Evolutionary conservation across 2,113 vertebrate species (phyloP), one percentile per base, ranked within the genome.

Genomic region (Sapajus apella): DNA sequence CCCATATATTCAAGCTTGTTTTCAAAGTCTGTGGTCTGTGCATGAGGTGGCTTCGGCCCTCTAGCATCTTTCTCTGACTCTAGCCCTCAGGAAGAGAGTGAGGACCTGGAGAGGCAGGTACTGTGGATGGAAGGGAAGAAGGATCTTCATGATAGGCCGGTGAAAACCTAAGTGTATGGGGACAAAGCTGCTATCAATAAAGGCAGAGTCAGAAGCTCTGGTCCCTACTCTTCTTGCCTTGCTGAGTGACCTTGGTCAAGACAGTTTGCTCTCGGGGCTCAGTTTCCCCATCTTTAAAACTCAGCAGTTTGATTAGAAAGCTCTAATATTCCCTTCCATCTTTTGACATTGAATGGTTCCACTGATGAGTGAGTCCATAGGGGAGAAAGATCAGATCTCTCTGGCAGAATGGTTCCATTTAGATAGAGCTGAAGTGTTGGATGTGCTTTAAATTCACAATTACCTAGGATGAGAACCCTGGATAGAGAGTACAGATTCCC

Each of bases 171-270:
- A 30, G 45, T 75, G 32, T 73, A 11, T 92, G 80, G 82, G 61
- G 75, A 84, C 32, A 50, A 95, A 35, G 52, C 87, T 96, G 75
- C 83, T 97, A 40, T 95, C 95, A 81, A 21, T 23, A 30, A 95
- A 77, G 23, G 56, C 40, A 50, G 83, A 58, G 61, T n/a, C 50
- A 87, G 90, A 79, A 73, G 32, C 70, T 47, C 56, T 94, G 40
- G 40, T 50, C 21, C 27, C 56, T 76, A 30, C 14, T 37, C 43
- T 80, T 52, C 45, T 96, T 96, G 96, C 83, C 79, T 90, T 89
- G 37, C 55, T 70, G 32, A 90, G 37, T 87, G 96, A 87, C 87
- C 80, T 95, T 94, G 94, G 50, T 84, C 90, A 90, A 93, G 58
- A 66, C 4, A 86, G 35, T 90, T 92, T 90, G 43, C 55, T 55